Evolutionary conservation across 2,113 vertebrate species (phyloP), one percentile per base, ranked within the genome.

Genomic region (Sigmodon hispidus): DNA sequence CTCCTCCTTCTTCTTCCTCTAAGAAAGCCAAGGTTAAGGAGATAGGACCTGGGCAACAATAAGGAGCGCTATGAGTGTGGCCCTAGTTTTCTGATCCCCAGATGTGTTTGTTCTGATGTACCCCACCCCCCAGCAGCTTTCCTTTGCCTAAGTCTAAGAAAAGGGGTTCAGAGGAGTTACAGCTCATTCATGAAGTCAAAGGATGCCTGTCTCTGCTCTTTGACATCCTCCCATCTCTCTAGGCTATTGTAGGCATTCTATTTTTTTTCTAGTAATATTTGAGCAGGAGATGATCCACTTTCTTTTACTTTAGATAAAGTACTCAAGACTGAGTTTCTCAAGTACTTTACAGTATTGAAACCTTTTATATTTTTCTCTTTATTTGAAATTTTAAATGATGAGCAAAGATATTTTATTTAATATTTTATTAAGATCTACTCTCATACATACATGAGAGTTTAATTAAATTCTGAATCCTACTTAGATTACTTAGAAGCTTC

Each of bases 391-490:
- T 86, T 76, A 89, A 85, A 69, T 70, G 72, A 59, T 40, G 65
- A 91, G 50, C 22, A 80, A 92, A 94, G 1, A 76, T 80, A 70
- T 61, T 86, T 48, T 29, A 48, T 63, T 86, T 77, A 61, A 65
- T 92, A 87, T 65, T 40, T 87, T 79, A 63, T 16, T 89, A 85
- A 95, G 43, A 75, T 70, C 40, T 9, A 76, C 52, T 57, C 81
- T 11, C 40, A 61, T 55, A 81, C 34, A 43, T 48, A 67, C 9
- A 55, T 9, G 13, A 22, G 43, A 31, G 22, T 61, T 79, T 95
- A 90, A 96, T 84, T 95, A 87, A 89, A 92, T 87, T 96, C 48
- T 76, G 52, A 76, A 72, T 83, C 70, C 73, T 91, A 87, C 70
- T 90, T 90, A 87, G 52, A 88, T 96, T 87, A 57, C 19, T 9